Percentiles rank a stretch among this genome's conserved stretches.
Conservation (phyloP, 2,113 vertebrate genomes). For the Gila orcuttii region DNA sequence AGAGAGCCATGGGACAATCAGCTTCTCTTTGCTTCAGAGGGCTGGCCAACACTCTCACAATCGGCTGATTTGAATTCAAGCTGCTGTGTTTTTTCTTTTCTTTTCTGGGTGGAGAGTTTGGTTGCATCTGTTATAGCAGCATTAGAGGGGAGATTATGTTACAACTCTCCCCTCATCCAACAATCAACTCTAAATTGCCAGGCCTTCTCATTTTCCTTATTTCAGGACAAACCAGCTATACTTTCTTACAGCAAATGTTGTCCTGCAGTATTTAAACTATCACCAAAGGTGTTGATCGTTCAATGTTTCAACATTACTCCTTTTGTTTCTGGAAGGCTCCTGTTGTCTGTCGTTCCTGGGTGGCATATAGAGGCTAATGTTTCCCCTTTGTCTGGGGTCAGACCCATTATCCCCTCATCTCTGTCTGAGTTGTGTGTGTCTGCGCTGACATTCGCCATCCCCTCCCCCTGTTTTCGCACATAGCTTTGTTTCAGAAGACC, state of each 20-base stretch:
- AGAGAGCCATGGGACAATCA: constrained; percentile 65
- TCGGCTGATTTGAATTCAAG: constrained; percentile 48
- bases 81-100: constrained; percentile 30
- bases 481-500: constrained; percentile 43
- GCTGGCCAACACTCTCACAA: constrained; percentile 59
- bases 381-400: constrained; percentile 40
- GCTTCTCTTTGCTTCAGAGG: constrained; percentile 33
- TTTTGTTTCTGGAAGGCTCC: constrained; percentile 35
- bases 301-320: constrained; percentile 28
- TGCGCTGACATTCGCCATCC: constrained; percentile 7
- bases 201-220: constrained; percentile 22
- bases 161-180: constrained; percentile 52
- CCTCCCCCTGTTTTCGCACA: constrained; percentile 38
- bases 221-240: neutral
- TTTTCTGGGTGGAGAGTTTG: constrained; percentile 55
- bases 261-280: constrained; percentile 17
- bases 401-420: constrained; percentile 50
- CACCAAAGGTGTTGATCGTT: constrained; percentile 37
- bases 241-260: constrained; percentile 14
- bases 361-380: constrained; percentile 26
- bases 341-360: constrained; percentile 44
- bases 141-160: constrained; percentile 58
- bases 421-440: constrained; percentile 23
- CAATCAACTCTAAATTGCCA: constrained; percentile 54
- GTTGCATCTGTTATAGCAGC: constrained; percentile 44